These are phyloP conservation scores for Thamnophis elegans DNA, from an alignment of 2,797 vertebrate genomes.

Conservation along the genomic window DNA sequence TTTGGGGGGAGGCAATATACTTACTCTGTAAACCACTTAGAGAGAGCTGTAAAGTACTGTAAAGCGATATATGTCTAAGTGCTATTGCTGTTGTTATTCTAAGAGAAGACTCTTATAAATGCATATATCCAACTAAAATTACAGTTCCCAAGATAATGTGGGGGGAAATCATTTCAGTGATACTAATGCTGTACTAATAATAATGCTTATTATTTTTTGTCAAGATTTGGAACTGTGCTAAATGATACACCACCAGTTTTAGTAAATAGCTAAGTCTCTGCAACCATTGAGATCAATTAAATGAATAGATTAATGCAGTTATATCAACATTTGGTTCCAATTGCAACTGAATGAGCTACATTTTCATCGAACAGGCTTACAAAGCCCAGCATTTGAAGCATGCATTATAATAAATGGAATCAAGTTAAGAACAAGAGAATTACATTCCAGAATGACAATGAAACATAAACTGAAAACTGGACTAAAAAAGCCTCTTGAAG, in stretches of 20 bases:
- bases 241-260: background rate
- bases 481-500: background rate
- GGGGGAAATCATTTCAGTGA: background rate
- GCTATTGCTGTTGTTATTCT: background rate
- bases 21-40: too few species aligned
- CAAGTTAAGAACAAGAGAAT: background rate
- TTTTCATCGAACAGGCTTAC: background rate
- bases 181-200: too few species aligned
- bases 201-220: background rate
- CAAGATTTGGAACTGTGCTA: background rate
- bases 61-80: too few species aligned
- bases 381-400: background rate
- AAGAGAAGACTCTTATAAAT: background rate
- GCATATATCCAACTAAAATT: too few species aligned
- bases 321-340: background rate
- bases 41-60: too few species aligned
- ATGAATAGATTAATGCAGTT: background rate
- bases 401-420: background rate
- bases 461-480: background rate
- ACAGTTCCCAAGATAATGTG: background rate
- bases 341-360: background rate
- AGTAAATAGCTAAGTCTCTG: background rate
- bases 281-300: background rate
- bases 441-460: background rate
- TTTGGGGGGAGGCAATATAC: too few species aligned